Evolutionary conservation across 2,888 invertebrate species (phyloP).

Genomic region (Pheosia tremula): DNA sequence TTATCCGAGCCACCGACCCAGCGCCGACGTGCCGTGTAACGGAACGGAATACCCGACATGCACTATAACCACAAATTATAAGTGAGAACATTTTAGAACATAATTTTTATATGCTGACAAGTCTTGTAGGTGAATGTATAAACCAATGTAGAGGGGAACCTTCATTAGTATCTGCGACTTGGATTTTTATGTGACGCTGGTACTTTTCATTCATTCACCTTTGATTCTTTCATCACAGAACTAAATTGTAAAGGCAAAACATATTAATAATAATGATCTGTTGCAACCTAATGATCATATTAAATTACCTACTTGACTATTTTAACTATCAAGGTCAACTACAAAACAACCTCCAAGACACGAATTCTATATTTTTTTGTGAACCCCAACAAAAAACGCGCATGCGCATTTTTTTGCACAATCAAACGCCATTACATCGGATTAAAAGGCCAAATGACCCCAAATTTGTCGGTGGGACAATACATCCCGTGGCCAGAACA

Average conservation of each 20-base stretch:
- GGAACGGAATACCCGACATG: conserved; percentile 82
- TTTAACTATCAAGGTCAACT: conserved; percentile 3
- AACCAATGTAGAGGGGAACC: conserved; percentile 3
- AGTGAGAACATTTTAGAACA: conserved; percentile 81
- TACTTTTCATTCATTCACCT: background rate
- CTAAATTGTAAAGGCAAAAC: background rate
- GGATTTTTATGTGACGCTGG: background rate
- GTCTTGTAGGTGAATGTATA: conserved; percentile 35
- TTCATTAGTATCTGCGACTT: background rate
- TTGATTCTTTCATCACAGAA: conserved; percentile 1
- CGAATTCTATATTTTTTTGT: conserved; percentile 6
- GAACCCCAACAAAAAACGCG: background rate
- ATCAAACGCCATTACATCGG: conserved; percentile 47
- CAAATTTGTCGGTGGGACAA: conserved; percentile 77
- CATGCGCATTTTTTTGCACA: conserved; percentile 43
- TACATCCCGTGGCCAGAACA: conserved; percentile 64
- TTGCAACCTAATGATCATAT: conserved; percentile 2
- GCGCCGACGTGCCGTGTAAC: conserved; percentile 75
- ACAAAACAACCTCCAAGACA: background rate
- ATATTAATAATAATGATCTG: background rate
- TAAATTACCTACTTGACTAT: conserved; percentile 4
- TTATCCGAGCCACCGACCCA: conserved; percentile 71
- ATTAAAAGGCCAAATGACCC: conserved; percentile 66
- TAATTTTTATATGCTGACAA: conserved; percentile 72
- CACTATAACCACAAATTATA: conserved; percentile 83